Conservation (phyloP, 2,888 invertebrate species). For the Drosophila greeni region DNA sequence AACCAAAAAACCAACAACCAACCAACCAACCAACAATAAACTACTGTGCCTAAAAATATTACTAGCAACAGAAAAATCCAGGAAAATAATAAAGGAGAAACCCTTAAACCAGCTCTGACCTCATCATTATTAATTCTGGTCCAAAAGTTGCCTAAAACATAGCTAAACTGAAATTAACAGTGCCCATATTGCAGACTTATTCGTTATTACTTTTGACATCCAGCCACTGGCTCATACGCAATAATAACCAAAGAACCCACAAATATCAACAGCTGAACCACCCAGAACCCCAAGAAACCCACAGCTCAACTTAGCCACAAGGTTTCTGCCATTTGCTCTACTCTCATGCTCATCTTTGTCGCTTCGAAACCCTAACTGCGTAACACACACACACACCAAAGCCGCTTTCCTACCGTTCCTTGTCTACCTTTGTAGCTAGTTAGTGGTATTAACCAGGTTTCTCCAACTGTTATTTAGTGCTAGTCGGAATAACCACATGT, state of each 20-base stretch:
- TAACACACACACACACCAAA: constrained; percentile 42
- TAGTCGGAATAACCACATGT: constrained; percentile 11
- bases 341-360: constrained; percentile 59
- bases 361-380: constrained; percentile 58
- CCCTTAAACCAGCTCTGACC: constrained; percentile 12
- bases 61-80: constrained; percentile 58
- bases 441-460: constrained; percentile 32
- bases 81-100: constrained; percentile 50
- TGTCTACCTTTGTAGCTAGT: constrained; percentile 30
- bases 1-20: constrained; percentile 64
- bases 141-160: constrained; percentile 53
- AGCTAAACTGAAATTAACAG: constrained; percentile 49
- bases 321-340: constrained; percentile 33
- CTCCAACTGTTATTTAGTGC: constrained; percentile 15
- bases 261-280: constrained; percentile 49
- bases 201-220: constrained; percentile 37
- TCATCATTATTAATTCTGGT: constrained; percentile 55
- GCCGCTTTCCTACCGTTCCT: constrained; percentile 28
- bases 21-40: constrained; percentile 41
- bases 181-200: constrained; percentile 46
- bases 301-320: constrained; percentile 13
- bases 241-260: constrained; percentile 54
- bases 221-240: constrained; percentile 63
- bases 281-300: constrained; percentile 27
- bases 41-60: constrained; percentile 67